Conservation (phyloP, 2,888 invertebrate genomes). For the Hipparchia sbordonii region DNA sequence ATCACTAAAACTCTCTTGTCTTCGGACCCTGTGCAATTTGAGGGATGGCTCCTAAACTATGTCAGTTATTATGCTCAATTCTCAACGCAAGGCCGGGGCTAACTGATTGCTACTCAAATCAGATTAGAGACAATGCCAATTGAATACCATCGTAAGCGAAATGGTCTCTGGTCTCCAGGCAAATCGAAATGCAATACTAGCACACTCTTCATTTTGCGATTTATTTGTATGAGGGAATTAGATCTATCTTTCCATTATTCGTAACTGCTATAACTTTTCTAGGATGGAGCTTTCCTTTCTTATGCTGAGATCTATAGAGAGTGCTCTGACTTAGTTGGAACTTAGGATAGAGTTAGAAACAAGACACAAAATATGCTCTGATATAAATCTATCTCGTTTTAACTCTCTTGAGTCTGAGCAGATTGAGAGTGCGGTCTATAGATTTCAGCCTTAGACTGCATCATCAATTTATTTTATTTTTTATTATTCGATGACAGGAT, state of each 20-base stretch:
- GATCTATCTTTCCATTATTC: neutral
- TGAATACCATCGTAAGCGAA: constrained; percentile 32
- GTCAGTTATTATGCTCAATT: constrained; percentile 74
- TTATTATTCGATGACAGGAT: too few relatives aligned
- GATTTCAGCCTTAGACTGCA: too few relatives aligned
- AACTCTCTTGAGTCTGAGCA: too few relatives aligned
- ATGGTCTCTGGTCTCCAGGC: constrained; percentile 9
- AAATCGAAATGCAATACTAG: constrained; percentile 30
- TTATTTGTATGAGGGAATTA: neutral
- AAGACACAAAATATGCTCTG: too few relatives aligned
- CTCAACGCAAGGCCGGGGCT: constrained; percentile 65
- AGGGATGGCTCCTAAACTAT: neutral
- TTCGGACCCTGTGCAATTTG: neutral
- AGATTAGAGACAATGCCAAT: constrained; percentile 52
- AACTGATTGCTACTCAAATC: constrained; percentile 59
- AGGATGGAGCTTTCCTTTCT: too few relatives aligned
- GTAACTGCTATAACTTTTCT: neutral
- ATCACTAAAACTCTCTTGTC: neutral
- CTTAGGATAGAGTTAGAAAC: too few relatives aligned
- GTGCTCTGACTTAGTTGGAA: too few relatives aligned
- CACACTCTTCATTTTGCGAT: constrained; percentile 12
- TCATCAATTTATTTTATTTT: too few relatives aligned
- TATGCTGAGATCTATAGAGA: too few relatives aligned
- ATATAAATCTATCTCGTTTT: too few relatives aligned
- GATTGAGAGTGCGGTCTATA: too few relatives aligned